Evolutionary conservation across 2,113 vertebrate genomes (phyloP).

Genomic region (Zosterops borbonicus): DNA sequence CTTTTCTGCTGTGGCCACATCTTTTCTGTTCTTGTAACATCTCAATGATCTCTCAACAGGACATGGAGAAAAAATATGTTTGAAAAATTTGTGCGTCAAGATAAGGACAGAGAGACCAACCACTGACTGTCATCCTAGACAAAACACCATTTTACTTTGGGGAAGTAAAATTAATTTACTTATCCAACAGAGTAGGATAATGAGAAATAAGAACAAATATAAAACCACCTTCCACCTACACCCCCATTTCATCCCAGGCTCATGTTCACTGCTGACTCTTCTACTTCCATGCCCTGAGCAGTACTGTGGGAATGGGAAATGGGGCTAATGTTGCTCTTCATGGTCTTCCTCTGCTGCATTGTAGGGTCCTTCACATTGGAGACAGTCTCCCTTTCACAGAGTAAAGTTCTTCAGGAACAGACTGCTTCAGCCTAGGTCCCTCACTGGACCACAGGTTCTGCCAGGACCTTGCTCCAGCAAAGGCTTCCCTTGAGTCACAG

Average conservation of each 20-base stretch:
- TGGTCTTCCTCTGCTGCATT: neutral
- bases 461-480: neutral
- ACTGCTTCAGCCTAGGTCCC: neutral
- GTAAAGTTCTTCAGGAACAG: neutral
- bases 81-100: neutral
- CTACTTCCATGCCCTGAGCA: neutral
- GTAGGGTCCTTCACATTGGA: rapidly evolving
- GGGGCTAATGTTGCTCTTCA: neutral
- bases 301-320: neutral
- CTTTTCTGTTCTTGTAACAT: neutral
- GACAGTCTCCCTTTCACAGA: neutral
- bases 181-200: neutral
- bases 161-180: neutral
- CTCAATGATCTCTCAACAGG: neutral
- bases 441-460: rapidly evolving
- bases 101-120: neutral
- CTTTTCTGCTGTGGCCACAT: neutral
- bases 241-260: rapidly evolving
- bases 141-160: neutral
- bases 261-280: neutral
- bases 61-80: neutral
- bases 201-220: neutral
- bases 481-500: neutral
- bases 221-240: neutral
- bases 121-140: neutral